phyloP scores from a whole-genome alignment of 2,797 vertebrate species.

The Pangasius krempfi region DNA sequence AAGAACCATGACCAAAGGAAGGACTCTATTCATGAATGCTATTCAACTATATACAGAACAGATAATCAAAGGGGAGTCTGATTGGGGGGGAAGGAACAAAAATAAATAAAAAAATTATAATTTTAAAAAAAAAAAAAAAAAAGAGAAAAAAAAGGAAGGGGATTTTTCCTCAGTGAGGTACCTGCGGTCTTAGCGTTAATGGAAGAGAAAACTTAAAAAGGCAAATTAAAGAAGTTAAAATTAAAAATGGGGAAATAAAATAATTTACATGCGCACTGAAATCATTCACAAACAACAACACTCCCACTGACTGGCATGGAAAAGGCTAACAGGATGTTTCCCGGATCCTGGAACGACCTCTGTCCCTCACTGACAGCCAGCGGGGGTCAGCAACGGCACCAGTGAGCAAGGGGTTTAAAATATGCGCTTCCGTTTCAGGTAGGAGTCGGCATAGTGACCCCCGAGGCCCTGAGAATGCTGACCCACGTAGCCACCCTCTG shows the following conservation, averaged over 20 bases:
- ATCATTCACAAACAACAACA: slow-evolving; percentile 64
- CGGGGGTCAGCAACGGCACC: neutral
- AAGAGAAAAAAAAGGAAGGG: neutral
- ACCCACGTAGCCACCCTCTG: slow-evolving; percentile 88
- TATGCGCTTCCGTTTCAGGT: slow-evolving; percentile 92
- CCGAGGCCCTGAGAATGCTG: slow-evolving; percentile 94
- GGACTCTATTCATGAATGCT: neutral
- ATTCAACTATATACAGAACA: slow-evolving; percentile 42
- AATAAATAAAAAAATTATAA: neutral
- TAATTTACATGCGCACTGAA: slow-evolving; percentile 73
- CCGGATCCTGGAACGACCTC: neutral
- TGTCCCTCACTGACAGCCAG: neutral
- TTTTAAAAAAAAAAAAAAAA: neutral
- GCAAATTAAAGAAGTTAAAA: slow-evolving; percentile 44
- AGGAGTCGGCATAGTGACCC: slow-evolving; percentile 92
- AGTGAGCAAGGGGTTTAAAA: slow-evolving; percentile 71
- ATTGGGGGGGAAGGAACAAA: no score
- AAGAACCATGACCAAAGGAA: neutral
- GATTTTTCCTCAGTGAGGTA: slow-evolving; percentile 24
- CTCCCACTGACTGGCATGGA: slow-evolving; percentile 58
- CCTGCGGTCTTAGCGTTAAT: slow-evolving; percentile 39
- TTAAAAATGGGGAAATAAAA: slow-evolving; percentile 56
- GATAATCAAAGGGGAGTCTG: neutral
- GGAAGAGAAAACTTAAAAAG: slow-evolving; percentile 39
- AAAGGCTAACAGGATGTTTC: slow-evolving; percentile 43